phyloP scores from a whole-genome alignment of 2,888 invertebrate genomes.

The Neoitamus cyanurus region DNA sequence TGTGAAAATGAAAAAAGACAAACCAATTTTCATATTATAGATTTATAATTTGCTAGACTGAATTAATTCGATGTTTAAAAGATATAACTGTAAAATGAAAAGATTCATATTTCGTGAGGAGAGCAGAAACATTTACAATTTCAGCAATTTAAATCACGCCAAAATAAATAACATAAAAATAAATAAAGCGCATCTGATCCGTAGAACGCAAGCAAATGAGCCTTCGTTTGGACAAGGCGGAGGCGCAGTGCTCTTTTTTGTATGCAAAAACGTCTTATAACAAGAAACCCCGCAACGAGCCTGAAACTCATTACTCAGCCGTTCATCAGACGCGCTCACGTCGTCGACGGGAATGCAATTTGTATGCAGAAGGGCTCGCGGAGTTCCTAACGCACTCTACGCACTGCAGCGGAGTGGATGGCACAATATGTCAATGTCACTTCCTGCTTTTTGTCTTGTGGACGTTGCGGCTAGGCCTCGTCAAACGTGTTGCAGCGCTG shows the following conservation, averaged over 20 bases:
- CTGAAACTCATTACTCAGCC: conserved; percentile 36
- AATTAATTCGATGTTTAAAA: no score
- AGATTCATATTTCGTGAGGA: no score
- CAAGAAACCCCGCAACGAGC: not conserved
- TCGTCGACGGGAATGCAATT: conserved; percentile 4
- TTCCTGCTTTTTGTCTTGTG: conserved; percentile 34
- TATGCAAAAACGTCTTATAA: not conserved
- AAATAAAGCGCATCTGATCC: not conserved
- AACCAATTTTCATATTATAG: no score
- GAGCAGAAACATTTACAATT: no score
- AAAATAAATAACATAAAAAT: not conserved
- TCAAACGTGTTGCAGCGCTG: conserved; percentile 24
- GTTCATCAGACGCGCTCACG: conserved; percentile 25
- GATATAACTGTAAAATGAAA: no score
- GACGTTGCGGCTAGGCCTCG: not conserved
- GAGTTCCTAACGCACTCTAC: conserved; percentile 39
- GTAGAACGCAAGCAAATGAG: not conserved
- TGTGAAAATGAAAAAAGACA: no score
- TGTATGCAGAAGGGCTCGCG: conserved; percentile 9
- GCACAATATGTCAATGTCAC: conserved; percentile 40
- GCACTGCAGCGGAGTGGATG: conserved; percentile 9
- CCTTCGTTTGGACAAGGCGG: not conserved
- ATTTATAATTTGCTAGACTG: no score
- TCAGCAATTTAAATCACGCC: not conserved
- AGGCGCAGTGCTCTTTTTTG: not conserved